Conservation (phyloP, 2,888 invertebrate genomes). For the Scrobipalpa atriplicella region DNA sequence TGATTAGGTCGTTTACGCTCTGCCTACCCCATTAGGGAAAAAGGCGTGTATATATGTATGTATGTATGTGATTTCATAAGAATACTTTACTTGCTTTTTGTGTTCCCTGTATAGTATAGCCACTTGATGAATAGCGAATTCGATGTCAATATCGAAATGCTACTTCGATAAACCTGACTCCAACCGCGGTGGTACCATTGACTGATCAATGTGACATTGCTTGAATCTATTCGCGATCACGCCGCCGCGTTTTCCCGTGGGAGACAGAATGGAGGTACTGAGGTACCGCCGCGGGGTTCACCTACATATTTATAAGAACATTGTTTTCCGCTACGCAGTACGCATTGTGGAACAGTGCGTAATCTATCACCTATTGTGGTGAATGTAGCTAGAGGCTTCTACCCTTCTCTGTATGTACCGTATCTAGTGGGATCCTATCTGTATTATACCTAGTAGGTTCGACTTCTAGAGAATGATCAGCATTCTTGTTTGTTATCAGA, state of each 20-base stretch:
- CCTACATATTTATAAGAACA: conserved; percentile 27
- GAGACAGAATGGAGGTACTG: background rate
- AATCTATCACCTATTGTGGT: conserved; percentile 18
- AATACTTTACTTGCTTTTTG: background rate
- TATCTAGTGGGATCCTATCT: no score
- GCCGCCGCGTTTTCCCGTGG: conserved; percentile 18
- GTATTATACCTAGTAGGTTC: no score
- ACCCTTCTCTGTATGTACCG: no score
- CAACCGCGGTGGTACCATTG: conserved; percentile 9
- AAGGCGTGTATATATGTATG: no score
- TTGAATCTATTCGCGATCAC: conserved; percentile 4
- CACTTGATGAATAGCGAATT: background rate
- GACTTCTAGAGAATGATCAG: no score
- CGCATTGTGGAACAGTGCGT: conserved; percentile 14
- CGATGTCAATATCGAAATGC: background rate
- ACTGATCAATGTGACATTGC: conserved; percentile 20
- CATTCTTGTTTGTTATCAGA: no score
- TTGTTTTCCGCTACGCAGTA: conserved; percentile 24
- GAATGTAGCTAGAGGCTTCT: background rate
- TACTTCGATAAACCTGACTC: conserved; percentile 1
- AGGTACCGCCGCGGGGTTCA: background rate
- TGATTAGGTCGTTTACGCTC: no score
- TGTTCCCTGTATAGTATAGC: background rate
- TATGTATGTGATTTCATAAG: no score
- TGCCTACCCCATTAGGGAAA: no score